phyloP scores from a whole-genome alignment of 1,140 invertebrate genomes.

The Brachionus plicatilis region DNA sequence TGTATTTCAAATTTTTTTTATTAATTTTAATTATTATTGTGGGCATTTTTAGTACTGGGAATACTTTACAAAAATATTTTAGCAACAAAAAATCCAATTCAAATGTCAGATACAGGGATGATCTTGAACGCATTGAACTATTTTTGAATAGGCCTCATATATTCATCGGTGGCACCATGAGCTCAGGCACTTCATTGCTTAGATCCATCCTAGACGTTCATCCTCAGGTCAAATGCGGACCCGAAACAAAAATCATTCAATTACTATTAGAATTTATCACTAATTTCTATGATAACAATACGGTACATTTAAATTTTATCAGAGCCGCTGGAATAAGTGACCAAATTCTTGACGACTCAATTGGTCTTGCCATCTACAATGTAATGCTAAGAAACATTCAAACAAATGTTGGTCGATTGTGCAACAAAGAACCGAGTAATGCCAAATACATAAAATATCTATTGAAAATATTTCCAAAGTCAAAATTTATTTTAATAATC shows the following conservation, averaged over 20 bases:
- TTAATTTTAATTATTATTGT: too few species aligned
- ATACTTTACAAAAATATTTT: too few species aligned
- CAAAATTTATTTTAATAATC: not conserved
- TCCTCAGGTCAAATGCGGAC: slow-evolving; percentile 91
- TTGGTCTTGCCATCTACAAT: slow-evolving; percentile 63
- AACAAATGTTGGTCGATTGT: not conserved
- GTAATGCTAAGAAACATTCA: not conserved
- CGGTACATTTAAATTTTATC: slow-evolving; percentile 85
- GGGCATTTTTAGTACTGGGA: too few species aligned
- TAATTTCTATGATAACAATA: slow-evolving; percentile 69
- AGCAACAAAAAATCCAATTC: too few species aligned
- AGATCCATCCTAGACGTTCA: slow-evolving; percentile 96
- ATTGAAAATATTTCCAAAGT: not conserved
- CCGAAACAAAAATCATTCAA: slow-evolving; percentile 77
- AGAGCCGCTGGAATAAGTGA: slow-evolving; percentile 46
- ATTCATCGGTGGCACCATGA: slow-evolving; percentile 91
- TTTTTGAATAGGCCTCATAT: not conserved
- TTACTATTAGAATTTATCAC: slow-evolving; percentile 63
- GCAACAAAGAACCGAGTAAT: not conserved
- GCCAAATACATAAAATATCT: not conserved
- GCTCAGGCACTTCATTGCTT: slow-evolving; percentile 92
- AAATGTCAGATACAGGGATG: not conserved
- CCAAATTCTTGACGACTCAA: not conserved
- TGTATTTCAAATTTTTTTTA: too few species aligned
- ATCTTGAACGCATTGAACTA: not conserved